phyloP scores from a whole-genome alignment of 2,888 invertebrate genomes.

The Cecidostiba fungosa region DNA sequence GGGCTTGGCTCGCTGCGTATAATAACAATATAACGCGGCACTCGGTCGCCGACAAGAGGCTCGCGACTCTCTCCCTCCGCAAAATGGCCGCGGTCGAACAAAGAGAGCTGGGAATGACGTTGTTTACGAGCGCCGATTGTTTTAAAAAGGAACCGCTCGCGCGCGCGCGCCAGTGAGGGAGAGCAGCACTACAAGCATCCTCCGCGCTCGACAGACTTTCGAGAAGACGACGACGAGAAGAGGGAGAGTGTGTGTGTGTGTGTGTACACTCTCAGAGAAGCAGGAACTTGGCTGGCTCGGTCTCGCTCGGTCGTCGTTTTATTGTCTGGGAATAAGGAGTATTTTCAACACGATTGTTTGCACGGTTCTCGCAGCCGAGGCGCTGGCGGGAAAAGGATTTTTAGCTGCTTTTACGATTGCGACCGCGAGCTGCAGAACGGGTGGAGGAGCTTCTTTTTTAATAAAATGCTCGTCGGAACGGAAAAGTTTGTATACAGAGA shows the following conservation, averaged over 20 bases:
- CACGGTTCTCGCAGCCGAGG: conserved; percentile 33
- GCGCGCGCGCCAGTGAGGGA: conserved; percentile 32
- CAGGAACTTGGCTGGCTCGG: conserved; percentile 5
- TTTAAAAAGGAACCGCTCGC: conserved; percentile 70
- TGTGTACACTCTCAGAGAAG: neutral
- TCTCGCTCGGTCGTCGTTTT: conserved; percentile 59
- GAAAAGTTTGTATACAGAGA: neutral
- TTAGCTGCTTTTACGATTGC: conserved; percentile 38
- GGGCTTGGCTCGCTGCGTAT: conserved; percentile 30
- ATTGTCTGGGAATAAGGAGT: conserved; percentile 68
- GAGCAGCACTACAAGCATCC: conserved; percentile 37
- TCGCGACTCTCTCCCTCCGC: conserved; percentile 38
- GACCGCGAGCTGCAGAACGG: neutral
- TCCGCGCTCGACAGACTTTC: conserved; percentile 38
- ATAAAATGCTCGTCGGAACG: neutral
- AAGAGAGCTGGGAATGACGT: conserved; percentile 72
- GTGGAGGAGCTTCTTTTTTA: neutral
- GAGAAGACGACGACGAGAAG: conserved; percentile 16
- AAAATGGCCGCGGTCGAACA: conserved; percentile 70
- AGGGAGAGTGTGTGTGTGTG: conserved; percentile 1
- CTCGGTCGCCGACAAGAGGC: conserved; percentile 15
- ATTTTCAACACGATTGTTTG: conserved; percentile 68
- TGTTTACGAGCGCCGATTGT: conserved; percentile 74
- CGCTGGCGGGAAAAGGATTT: conserved; percentile 23
- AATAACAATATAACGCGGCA: conserved; percentile 50